phyloP scores from a whole-genome alignment of 2,113 vertebrate species.

The Hydrochoerus hydrochaeris region DNA sequence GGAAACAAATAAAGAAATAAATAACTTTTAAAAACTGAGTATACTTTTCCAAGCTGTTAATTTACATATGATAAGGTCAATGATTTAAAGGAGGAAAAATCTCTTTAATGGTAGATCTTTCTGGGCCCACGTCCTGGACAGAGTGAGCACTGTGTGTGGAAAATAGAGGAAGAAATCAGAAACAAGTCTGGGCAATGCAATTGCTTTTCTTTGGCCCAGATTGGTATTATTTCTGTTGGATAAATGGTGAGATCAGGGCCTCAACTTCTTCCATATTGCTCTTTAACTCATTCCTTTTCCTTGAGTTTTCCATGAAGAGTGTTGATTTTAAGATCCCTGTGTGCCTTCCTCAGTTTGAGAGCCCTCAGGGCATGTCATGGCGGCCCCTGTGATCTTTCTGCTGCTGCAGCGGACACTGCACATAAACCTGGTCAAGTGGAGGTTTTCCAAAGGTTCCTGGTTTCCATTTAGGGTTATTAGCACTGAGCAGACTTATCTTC shows the following conservation, averaged over 20 bases:
- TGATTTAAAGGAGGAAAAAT: constrained; percentile 43
- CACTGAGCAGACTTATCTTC: constrained; percentile 74
- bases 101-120: background rate
- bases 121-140: constrained; percentile 7
- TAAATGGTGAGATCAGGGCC: constrained; percentile 48
- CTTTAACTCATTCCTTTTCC: constrained; percentile 16
- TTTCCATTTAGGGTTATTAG: constrained; percentile 82
- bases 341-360: background rate
- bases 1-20: background rate
- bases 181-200: background rate
- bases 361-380: background rate
- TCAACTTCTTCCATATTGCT: background rate
- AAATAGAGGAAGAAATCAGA: constrained; percentile 44
- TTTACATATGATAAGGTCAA: constrained; percentile 51
- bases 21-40: background rate
- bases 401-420: background rate
- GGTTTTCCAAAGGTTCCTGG: constrained; percentile 72
- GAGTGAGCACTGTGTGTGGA: constrained; percentile 48
- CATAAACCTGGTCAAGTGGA: constrained; percentile 35
- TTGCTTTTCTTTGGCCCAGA: constrained; percentile 64
- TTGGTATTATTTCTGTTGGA: constrained; percentile 66
- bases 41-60: constrained; percentile 56
- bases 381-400: constrained; percentile 49
- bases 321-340: constrained; percentile 55
- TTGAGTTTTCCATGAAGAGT: background rate